phyloP scores from a whole-genome alignment of 2,113 vertebrate species.

The Protobothrops mucrosquamatus region DNA sequence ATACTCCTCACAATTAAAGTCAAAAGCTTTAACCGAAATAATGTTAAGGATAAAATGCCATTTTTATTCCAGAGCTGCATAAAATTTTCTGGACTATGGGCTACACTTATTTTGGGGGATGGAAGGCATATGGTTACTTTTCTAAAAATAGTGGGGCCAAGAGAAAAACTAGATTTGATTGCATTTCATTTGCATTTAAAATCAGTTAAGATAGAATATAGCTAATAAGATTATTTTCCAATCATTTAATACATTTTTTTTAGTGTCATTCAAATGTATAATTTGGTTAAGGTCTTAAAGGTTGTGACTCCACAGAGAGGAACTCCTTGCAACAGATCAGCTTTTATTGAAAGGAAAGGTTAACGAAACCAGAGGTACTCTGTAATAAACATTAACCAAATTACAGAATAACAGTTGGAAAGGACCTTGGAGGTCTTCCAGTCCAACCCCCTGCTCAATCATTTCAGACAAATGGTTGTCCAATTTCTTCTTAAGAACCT shows the following conservation, averaged over 20 bases:
- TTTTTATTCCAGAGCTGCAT: not conserved
- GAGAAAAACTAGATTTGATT: not conserved
- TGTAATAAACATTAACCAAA: not conserved
- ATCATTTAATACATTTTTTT: not conserved
- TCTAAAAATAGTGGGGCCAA: not conserved
- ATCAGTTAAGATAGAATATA: not conserved
- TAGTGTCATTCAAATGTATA: not conserved
- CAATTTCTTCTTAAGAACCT: not conserved
- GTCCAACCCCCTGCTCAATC: not conserved
- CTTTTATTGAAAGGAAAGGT: not conserved
- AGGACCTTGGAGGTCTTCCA: not conserved
- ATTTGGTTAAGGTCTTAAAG: not conserved
- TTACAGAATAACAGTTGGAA: not conserved
- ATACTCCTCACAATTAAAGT: not conserved
- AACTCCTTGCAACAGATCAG: not conserved
- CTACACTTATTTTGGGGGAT: not conserved
- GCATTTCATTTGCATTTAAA: not conserved
- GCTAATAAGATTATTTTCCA: not conserved
- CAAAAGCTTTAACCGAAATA: not conserved
- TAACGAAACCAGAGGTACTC: not conserved
- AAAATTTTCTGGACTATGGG: not conserved
- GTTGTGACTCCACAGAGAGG: not conserved
- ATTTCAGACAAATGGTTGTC: not conserved
- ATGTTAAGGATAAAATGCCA: not conserved
- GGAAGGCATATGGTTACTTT: not conserved